Percentiles rank a stretch among this genome's conserved stretches.
phyloP scores from a whole-genome alignment of 1,140 invertebrate species.

The Lutraria rhynchaena region DNA sequence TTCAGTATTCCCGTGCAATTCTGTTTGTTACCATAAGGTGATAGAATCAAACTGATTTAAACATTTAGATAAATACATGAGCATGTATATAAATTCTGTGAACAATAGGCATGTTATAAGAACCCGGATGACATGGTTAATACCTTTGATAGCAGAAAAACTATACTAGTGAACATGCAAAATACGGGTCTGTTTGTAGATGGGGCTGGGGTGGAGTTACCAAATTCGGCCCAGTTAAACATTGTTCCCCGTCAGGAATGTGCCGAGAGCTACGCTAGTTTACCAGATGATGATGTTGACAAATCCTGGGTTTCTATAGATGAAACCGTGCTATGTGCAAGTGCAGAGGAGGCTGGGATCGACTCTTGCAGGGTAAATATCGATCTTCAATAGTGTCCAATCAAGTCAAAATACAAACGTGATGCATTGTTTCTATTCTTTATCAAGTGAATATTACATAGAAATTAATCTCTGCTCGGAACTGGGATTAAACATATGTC shows the following conservation, averaged over 20 bases:
- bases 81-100: too few relatives aligned
- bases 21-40: too few relatives aligned
- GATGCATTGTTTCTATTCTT: neutral
- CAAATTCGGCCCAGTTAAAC: slow-evolving; percentile 62
- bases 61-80: too few relatives aligned
- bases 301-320: slow-evolving; percentile 61
- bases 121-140: too few relatives aligned
- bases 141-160: too few relatives aligned
- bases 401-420: neutral
- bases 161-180: too few relatives aligned
- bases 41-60: too few relatives aligned
- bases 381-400: neutral
- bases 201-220: slow-evolving; percentile 66
- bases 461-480: too few relatives aligned
- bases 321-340: slow-evolving; percentile 69
- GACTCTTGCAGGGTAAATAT: slow-evolving; percentile 66
- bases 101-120: too few relatives aligned
- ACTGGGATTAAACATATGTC: too few relatives aligned
- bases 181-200: slow-evolving; percentile 50
- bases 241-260: slow-evolving; percentile 63
- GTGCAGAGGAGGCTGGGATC: slow-evolving; percentile 57
- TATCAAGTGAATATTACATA: neutral
- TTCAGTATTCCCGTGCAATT: too few relatives aligned
- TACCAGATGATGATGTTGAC: slow-evolving; percentile 61
- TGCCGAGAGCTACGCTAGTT: slow-evolving; percentile 54